Conservation (phyloP, 2,797 vertebrate species). For the Sebastolobus altivelis region DNA sequence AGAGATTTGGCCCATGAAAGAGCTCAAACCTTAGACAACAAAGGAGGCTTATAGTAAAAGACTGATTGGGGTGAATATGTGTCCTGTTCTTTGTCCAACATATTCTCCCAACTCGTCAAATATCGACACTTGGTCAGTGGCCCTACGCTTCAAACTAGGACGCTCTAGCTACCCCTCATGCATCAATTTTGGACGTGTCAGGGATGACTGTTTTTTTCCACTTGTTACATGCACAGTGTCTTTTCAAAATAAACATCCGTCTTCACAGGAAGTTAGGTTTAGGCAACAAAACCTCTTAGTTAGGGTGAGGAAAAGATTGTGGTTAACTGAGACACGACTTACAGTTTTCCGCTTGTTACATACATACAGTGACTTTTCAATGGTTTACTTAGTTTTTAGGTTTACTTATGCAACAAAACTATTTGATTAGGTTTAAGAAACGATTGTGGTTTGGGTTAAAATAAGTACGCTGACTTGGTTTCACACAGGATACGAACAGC, state of each 20-base stretch:
- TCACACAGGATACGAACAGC: neutral
- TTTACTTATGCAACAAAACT: too few relatives aligned
- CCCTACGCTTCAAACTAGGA: neutral
- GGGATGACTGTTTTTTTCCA: neutral
- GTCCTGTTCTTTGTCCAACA: neutral
- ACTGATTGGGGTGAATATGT: neutral
- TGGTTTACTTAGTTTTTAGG: too few relatives aligned
- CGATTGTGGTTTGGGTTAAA: rapidly evolving
- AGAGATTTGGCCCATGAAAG: neutral
- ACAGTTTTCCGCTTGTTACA: too few relatives aligned
- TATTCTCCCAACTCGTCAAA: neutral
- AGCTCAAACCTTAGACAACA: neutral
- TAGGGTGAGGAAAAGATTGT: too few relatives aligned
- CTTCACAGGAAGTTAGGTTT: neutral
- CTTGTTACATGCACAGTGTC: neutral
- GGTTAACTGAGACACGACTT: too few relatives aligned
- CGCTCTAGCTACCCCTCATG: neutral
- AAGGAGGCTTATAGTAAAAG: neutral
- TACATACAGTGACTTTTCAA: too few relatives aligned
- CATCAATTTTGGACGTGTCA: neutral
- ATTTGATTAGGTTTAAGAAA: too few relatives aligned
- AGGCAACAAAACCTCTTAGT: neutral
- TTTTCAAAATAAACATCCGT: neutral
- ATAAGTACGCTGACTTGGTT: neutral
- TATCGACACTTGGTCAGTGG: neutral